phyloP scores from a whole-genome alignment of 2,888 invertebrate species.

The Proisotoma minuta region DNA sequence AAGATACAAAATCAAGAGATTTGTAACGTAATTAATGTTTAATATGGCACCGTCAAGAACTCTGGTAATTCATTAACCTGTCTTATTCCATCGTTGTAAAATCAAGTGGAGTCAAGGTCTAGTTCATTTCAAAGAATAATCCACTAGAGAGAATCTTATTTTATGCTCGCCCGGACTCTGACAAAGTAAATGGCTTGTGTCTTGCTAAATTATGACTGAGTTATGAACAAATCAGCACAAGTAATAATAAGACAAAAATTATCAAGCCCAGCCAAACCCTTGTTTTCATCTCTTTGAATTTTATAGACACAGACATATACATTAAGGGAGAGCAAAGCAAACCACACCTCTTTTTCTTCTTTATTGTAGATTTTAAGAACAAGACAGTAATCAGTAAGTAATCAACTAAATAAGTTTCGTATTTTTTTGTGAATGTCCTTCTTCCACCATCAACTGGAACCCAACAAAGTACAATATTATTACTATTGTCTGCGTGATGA shows the following conservation, averaged over 20 bases:
- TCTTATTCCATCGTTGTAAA: no score
- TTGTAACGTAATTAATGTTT: no score
- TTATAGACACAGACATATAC: not conserved
- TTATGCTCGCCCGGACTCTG: no score
- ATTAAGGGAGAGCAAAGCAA: not conserved
- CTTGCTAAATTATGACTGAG: slow-evolving; percentile 32
- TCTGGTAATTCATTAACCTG: no score
- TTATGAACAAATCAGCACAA: slow-evolving; percentile 37
- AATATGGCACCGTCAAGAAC: no score
- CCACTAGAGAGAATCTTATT: no score
- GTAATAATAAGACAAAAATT: slow-evolving; percentile 34
- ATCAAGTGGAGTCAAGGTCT: no score
- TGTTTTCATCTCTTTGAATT: not conserved
- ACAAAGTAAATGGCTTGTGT: not conserved
- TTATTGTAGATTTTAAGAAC: not conserved
- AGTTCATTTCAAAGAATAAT: no score
- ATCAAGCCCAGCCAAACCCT: slow-evolving; percentile 4
- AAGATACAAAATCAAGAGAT: no score
- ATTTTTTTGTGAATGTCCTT: not conserved
- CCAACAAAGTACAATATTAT: no score
- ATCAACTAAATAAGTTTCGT: not conserved
- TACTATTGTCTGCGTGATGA: no score
- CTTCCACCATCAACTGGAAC: no score
- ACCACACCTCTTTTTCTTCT: not conserved
- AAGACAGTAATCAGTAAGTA: not conserved